Conservation (phyloP, 92 coral and sea anemone genomes). For the Desmophyllum pertusum region DNA sequence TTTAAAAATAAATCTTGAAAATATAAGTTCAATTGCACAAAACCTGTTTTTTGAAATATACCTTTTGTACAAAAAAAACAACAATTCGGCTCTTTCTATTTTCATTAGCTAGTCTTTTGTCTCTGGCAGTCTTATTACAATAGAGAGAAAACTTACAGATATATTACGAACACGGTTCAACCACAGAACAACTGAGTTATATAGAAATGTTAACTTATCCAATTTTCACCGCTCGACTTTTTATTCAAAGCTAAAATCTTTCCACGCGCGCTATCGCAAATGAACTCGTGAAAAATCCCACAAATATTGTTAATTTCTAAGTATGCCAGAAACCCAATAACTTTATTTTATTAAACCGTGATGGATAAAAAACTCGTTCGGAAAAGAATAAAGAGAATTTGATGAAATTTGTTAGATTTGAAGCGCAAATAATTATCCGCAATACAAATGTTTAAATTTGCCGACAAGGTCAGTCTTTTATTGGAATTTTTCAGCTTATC, state of each 20-base stretch:
- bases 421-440: conserved; percentile 1
- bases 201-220: not conserved
- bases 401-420: conserved; percentile 35
- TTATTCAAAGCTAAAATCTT: not conserved
- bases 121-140: not conserved
- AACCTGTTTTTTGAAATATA: not conserved
- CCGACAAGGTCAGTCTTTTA: conserved; percentile 17
- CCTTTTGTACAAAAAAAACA: not conserved
- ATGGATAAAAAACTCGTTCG: conserved; percentile 15
- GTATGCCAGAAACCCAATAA: not conserved
- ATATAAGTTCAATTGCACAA: not conserved
- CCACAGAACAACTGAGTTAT: no score
- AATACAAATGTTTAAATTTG: conserved; percentile 27
- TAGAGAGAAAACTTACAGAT: conserved; percentile 2
- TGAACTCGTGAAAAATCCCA: not conserved
- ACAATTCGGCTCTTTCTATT: conserved; percentile 4
- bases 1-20: not conserved
- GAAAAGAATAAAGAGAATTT: conserved; percentile 35
- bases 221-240: conserved; percentile 2
- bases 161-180: not conserved
- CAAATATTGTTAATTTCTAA: not conserved
- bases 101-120: conserved; percentile 31
- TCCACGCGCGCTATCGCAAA: not conserved
- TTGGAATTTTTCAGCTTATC: conserved; percentile 13
- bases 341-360: conserved; percentile 6